A percentile compares a stretch with the other conserved stretches of the same genome.
These are phyloP conservation scores for Tetropium fuscum DNA, from an alignment of 2,888 invertebrate species.

Conservation along the genomic window DNA sequence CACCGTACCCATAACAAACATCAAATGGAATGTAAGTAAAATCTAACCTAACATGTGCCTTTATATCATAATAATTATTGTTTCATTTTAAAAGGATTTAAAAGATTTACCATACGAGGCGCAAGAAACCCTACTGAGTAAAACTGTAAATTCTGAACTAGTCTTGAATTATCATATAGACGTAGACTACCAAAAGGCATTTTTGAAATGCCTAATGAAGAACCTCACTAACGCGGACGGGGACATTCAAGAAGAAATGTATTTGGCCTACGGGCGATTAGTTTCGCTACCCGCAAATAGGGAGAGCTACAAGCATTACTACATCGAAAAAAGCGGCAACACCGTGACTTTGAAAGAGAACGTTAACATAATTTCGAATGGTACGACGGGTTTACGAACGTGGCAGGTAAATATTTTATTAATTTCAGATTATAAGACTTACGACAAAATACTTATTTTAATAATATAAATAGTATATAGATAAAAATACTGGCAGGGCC, in stretches of 20 bases:
- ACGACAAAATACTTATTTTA: neutral
- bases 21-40: conserved; percentile 43
- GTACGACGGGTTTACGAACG: conserved; percentile 83
- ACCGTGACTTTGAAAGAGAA: conserved; percentile 77
- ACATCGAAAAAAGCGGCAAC: conserved; percentile 61
- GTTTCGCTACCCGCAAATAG: conserved; percentile 66
- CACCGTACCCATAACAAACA: conserved; percentile 47
- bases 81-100: conserved; percentile 33
- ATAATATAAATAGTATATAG: too few species aligned
- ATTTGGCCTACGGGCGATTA: conserved; percentile 70
- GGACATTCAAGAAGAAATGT: conserved; percentile 77
- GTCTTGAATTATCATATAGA: conserved; percentile 74
- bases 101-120: conserved; percentile 57
- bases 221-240: conserved; percentile 68
- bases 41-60: conserved; percentile 32
- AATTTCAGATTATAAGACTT: too few species aligned
- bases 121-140: conserved; percentile 71
- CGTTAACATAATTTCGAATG: conserved; percentile 78
- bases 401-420: conserved; percentile 74
- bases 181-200: conserved; percentile 72
- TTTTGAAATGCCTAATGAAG: conserved; percentile 75
- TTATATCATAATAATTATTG: neutral
- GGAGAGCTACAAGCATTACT: conserved; percentile 73
- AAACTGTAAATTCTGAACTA: conserved; percentile 70
- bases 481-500: too few species aligned